Percentiles rank a stretch among this genome's conserved stretches.
phyloP scores from a whole-genome alignment of 2,888 invertebrate species.

The Sympetrum striolatum region DNA sequence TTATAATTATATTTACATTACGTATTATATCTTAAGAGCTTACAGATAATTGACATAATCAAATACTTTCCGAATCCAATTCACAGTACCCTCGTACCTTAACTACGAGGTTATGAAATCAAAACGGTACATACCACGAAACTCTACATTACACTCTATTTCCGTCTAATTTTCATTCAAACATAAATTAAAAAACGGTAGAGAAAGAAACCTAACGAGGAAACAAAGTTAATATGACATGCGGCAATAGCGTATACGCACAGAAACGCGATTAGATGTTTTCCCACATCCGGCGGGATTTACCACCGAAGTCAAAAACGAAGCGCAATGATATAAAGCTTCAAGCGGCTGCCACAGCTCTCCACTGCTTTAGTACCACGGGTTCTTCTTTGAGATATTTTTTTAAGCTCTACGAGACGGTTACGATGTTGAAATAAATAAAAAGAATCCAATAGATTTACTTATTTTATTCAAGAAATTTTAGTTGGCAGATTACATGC shows the following conservation, averaged over 20 bases:
- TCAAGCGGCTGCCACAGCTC: too few species aligned
- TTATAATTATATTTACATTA: not conserved
- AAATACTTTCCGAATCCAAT: not conserved
- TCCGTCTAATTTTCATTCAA: not conserved
- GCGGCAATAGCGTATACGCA: not conserved
- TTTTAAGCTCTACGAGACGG: too few species aligned
- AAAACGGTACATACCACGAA: not conserved
- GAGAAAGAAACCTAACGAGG: not conserved
- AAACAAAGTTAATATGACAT: not conserved
- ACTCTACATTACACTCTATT: not conserved
- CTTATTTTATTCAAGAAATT: too few species aligned
- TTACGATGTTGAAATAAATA: too few species aligned
- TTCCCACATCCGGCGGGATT: slow-evolving; percentile 31
- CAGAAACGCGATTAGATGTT: not conserved
- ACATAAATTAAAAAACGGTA: not conserved
- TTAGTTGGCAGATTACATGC: too few species aligned
- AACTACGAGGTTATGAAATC: not conserved
- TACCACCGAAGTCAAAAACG: slow-evolving; percentile 9
- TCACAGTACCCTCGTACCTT: not conserved
- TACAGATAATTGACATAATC: not conserved
- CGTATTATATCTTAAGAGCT: not conserved
- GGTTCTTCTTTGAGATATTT: too few species aligned
- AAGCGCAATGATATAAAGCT: not conserved
- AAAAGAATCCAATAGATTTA: too few species aligned
- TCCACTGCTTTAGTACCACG: too few species aligned